phyloP scores from a whole-genome alignment of 2,888 invertebrate genomes.

The Dolichopus griseipennis region DNA sequence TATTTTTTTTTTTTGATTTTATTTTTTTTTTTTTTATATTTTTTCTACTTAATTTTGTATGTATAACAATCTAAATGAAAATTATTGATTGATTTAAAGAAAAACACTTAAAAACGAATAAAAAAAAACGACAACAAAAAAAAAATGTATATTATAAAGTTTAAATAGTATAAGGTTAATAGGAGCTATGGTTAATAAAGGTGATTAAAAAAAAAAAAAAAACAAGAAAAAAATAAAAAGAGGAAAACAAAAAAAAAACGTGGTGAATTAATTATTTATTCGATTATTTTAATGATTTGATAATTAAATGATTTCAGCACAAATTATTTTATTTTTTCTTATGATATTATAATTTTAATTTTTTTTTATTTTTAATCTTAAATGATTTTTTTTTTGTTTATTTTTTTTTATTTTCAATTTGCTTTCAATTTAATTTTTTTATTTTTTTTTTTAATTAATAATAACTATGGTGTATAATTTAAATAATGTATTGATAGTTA shows the following conservation, averaged over 20 bases:
- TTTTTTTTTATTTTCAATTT: no score
- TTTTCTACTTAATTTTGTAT: background rate
- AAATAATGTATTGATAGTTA: background rate
- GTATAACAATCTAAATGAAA: background rate
- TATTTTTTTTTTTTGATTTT: background rate
- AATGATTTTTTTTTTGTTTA: no score
- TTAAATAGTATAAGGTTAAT: background rate
- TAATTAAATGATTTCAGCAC: background rate
- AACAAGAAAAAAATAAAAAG: background rate
- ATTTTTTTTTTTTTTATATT: no score
- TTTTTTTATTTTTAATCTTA: no score
- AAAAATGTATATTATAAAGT: background rate
- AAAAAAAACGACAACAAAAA: no score
- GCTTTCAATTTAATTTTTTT: background rate
- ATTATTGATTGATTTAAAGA: background rate
- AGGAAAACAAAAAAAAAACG: background rate
- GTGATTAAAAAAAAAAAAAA: background rate
- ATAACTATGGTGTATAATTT: background rate
- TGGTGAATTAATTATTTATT: background rate
- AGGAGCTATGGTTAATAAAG: no score
- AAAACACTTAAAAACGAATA: no score
- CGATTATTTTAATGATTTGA: conserved; percentile 3
- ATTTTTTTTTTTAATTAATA: background rate
- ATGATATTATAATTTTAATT: no score
- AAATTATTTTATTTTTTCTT: background rate